Evolutionary conservation across 1,140 invertebrate species (phyloP).

Genomic region (Nilaparvata lugens): DNA sequence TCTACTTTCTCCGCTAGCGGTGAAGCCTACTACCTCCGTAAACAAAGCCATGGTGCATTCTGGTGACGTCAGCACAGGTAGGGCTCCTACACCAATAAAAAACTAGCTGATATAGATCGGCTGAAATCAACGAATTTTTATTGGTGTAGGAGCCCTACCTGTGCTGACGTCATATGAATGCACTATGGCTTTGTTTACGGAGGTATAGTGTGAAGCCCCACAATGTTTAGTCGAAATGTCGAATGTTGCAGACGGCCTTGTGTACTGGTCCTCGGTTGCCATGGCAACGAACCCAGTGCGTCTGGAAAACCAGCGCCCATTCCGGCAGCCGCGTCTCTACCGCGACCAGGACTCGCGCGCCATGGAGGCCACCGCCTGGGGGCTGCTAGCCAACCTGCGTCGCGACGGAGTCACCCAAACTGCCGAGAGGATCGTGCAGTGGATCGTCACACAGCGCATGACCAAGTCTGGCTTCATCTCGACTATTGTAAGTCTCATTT

Average conservation of each 20-base stretch:
- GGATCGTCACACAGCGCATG: slow-evolving; percentile 49
- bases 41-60: no score
- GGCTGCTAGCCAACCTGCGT: slow-evolving; percentile 42
- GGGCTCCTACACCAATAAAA: no score
- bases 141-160: no score
- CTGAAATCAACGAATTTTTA: no score
- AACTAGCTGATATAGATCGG: no score
- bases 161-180: no score
- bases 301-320: slow-evolving; percentile 41
- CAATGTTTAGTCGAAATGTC: no score
- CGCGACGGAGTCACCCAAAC: slow-evolving; percentile 36
- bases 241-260: slow-evolving; percentile 38
- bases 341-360: slow-evolving; percentile 38
- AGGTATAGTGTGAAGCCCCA: no score
- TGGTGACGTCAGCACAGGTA: no score
- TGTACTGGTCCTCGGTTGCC: slow-evolving; percentile 39
- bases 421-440: slow-evolving; percentile 43
- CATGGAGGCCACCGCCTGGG: slow-evolving; percentile 49
- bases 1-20: not conserved
- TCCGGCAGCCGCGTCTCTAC: slow-evolving; percentile 37
- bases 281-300: slow-evolving; percentile 34
- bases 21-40: no score
- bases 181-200: no score
- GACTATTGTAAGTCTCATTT: slow-evolving; percentile 38
- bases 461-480: slow-evolving; percentile 46